A percentile compares a stretch with the other conserved stretches of the same genome.
Conservation (phyloP, 2,888 invertebrate species). For the Alloscopus bannaensis region DNA sequence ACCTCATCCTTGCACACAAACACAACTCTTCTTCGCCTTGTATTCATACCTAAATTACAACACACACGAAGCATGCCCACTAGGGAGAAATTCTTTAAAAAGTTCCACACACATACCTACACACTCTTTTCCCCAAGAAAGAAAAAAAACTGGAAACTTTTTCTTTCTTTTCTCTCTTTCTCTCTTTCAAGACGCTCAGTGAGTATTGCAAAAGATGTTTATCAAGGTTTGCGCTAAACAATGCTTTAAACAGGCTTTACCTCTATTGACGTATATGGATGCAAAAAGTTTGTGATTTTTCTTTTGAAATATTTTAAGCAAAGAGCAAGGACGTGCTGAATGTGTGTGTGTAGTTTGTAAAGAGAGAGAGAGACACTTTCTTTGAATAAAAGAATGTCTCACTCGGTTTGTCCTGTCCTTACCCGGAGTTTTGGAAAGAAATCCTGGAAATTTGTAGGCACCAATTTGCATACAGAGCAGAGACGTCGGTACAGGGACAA, state of each 20-base stretch:
- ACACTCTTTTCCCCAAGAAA: background rate
- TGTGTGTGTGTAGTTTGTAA: background rate
- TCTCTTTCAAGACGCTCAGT: background rate
- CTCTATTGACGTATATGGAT: conserved; percentile 61
- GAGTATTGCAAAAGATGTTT: conserved; percentile 37
- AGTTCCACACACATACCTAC: no score
- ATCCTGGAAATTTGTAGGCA: conserved; percentile 86
- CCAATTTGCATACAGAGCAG: conserved; percentile 88
- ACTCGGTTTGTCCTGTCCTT: conserved; percentile 67
- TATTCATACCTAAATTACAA: background rate
- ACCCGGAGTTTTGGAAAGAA: conserved; percentile 93
- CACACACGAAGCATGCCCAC: conserved; percentile 39
- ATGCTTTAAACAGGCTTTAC: conserved; percentile 36
- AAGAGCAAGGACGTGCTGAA: background rate
- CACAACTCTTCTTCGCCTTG: no score
- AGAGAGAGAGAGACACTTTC: background rate
- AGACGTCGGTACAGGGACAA: conserved; percentile 85
- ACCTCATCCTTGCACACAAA: conserved; percentile 69
- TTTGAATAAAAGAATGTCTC: background rate
- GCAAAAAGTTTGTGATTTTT: conserved; percentile 41
- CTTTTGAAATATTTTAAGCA: conserved; percentile 16
- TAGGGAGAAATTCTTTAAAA: conserved; percentile 43
- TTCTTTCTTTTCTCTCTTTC: conserved; percentile 9
- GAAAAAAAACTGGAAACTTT: background rate
- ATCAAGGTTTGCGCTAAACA: conserved; percentile 47